Percentiles rank a stretch among this genome's conserved stretches.
Evolutionary conservation across 2,113 vertebrate genomes (phyloP).

Genomic region (Saiga tatarica): DNA sequence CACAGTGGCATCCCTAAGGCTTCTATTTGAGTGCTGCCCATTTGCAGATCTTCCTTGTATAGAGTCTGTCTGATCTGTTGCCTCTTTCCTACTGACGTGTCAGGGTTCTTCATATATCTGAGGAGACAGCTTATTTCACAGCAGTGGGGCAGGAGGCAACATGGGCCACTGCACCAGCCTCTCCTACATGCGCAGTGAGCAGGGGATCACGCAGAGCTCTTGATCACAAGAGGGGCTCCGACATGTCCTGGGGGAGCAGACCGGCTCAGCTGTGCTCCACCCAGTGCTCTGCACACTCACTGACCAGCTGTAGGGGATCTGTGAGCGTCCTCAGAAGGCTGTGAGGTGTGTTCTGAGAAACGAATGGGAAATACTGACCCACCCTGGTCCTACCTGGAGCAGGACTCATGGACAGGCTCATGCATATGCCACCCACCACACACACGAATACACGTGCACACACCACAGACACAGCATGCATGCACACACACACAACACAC

Average conservation of each 20-base stretch:
- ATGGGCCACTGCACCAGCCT: neutral
- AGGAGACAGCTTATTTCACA: neutral
- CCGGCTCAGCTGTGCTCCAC: rapidly evolving
- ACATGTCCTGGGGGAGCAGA: neutral
- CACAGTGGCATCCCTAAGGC: neutral
- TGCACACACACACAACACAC: neutral
- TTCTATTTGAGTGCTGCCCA: neutral
- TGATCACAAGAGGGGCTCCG: neutral
- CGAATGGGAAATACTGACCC: rapidly evolving
- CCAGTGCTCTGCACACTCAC: rapidly evolving
- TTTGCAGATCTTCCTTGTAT: neutral
- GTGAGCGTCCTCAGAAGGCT: rapidly evolving
- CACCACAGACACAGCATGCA: neutral
- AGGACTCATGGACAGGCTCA: neutral
- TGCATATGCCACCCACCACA: neutral
- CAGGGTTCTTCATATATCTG: neutral
- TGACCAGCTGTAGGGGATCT: neutral
- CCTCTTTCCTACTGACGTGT: neutral
- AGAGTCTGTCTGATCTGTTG: neutral
- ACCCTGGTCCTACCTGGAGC: neutral
- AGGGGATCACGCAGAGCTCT: neutral
- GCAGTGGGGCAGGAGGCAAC: neutral
- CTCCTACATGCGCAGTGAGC: rapidly evolving
- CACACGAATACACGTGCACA: no score
- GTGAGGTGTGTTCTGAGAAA: rapidly evolving